phyloP scores from a whole-genome alignment of 2,888 invertebrate genomes.

The Villa cingulata region DNA sequence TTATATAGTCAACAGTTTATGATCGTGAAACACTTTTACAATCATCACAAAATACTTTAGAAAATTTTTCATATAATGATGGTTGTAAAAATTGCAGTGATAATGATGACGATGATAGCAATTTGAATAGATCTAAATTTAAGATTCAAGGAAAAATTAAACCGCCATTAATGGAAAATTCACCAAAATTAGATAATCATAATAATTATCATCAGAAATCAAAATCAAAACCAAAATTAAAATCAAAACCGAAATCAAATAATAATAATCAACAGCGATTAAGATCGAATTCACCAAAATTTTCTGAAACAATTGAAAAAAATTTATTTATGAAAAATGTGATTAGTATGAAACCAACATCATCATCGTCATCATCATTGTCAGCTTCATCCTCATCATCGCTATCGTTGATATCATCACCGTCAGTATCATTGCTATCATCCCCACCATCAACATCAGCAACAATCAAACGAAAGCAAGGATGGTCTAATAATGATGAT shows the following conservation, averaged over 20 bases:
- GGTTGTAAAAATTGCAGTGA: no score
- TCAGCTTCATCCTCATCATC: conserved; percentile 14
- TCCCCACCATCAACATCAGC: neutral
- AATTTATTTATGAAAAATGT: conserved; percentile 33
- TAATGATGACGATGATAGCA: conserved; percentile 10
- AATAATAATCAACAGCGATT: conserved; percentile 14
- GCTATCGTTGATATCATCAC: neutral
- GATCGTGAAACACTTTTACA: conserved; percentile 26
- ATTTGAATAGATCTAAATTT: no score
- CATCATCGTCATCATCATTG: no score
- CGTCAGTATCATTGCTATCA: no score
- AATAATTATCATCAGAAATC: conserved; percentile 5
- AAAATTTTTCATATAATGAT: conserved; percentile 32
- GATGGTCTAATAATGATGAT: no score
- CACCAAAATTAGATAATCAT: conserved; percentile 7
- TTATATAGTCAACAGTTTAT: conserved; percentile 14
- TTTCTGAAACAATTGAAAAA: conserved; percentile 31
- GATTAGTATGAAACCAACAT: conserved; percentile 12
- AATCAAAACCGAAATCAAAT: conserved; percentile 17
- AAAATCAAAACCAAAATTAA: no score
- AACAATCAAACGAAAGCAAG: neutral
- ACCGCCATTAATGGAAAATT: conserved; percentile 7
- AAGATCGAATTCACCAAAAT: conserved; percentile 24
- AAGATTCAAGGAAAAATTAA: no score
- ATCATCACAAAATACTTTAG: conserved; percentile 34